Evolutionary conservation across 2,113 vertebrate genomes (phyloP).

Genomic region (Erythrocebus patas): DNA sequence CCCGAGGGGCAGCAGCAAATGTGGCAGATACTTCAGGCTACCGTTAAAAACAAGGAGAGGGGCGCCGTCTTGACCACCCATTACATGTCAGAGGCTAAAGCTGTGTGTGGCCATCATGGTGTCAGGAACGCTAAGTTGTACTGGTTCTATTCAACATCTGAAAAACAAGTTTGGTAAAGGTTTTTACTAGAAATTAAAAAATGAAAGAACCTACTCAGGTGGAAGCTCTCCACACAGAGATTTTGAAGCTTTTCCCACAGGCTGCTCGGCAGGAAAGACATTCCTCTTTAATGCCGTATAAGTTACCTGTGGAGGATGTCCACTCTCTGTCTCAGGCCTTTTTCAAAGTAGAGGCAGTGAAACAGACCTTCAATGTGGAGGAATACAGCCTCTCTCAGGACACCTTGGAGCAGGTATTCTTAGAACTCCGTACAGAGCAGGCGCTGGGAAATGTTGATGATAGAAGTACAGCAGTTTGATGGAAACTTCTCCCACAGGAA

Average conservation of each 20-base stretch:
- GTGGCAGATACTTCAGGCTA: constrained; percentile 85
- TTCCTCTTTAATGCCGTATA: neutral
- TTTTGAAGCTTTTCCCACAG: constrained; percentile 87
- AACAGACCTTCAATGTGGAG: constrained; percentile 74
- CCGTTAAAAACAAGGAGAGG: constrained; percentile 83
- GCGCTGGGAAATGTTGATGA: constrained; percentile 59
- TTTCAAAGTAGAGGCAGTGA: constrained; percentile 52
- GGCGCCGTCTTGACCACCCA: constrained; percentile 90
- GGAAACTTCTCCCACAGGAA: constrained; percentile 62
- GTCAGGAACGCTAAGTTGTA: constrained; percentile 87
- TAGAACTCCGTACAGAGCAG: constrained; percentile 74
- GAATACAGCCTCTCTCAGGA: constrained; percentile 83
- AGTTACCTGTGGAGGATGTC: neutral
- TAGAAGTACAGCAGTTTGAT: neutral
- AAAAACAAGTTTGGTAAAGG: constrained; percentile 89
- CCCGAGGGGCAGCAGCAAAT: constrained; percentile 86
- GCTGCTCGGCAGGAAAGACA: constrained; percentile 84
- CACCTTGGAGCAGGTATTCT: constrained; percentile 81
- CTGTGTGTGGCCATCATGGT: constrained; percentile 91
- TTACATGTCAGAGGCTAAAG: constrained; percentile 90
- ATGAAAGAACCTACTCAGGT: constrained; percentile 80
- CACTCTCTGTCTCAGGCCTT: neutral
- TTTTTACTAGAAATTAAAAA: constrained; percentile 88
- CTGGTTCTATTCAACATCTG: constrained; percentile 89
- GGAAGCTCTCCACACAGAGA: constrained; percentile 85